These are phyloP conservation scores for Rotaria sp. DNA, from an alignment of 2,888 invertebrate genomes.

Conservation along the genomic window DNA sequence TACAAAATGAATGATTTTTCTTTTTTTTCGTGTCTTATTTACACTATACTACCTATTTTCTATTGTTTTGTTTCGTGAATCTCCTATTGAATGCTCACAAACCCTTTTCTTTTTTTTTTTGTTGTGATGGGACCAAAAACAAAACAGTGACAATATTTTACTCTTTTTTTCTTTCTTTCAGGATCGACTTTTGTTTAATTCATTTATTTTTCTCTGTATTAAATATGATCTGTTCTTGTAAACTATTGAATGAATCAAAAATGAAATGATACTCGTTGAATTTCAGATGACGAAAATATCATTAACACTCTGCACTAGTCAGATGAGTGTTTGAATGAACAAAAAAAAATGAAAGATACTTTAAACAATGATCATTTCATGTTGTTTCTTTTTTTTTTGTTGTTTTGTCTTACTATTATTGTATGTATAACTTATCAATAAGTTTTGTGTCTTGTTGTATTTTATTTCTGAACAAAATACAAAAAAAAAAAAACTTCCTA, in stretches of 20 bases:
- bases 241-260: background rate
- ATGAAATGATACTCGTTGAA: background rate
- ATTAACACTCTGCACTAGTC: background rate
- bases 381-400: background rate
- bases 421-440: background rate
- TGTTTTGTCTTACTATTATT: background rate
- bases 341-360: background rate
- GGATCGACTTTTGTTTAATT: background rate
- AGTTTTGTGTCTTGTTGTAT: background rate
- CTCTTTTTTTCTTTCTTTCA: background rate
- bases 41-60: background rate
- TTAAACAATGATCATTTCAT: background rate
- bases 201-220: no score
- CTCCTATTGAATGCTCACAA: background rate
- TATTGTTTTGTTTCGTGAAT: conserved; percentile 2
- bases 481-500: background rate
- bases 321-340: background rate
- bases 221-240: background rate
- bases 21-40: background rate
- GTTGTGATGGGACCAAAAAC: background rate
- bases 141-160: background rate
- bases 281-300: background rate
- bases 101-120: background rate
- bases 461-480: background rate
- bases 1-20: background rate